These are phyloP conservation scores for Nymphalis c-album DNA, from an alignment of 2,888 invertebrate species.

Conservation along the genomic window DNA sequence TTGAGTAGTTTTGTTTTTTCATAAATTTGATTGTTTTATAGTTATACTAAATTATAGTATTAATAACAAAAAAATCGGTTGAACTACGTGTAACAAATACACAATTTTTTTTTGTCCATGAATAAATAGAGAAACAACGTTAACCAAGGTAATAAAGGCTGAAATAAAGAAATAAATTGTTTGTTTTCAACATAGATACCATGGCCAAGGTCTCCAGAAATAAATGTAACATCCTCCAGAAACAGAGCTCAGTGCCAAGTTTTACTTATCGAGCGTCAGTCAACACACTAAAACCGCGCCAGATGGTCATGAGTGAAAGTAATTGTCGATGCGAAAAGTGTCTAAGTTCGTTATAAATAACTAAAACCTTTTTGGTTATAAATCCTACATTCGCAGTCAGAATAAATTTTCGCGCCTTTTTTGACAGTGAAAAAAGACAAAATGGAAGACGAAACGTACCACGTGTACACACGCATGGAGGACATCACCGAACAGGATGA, in stretches of 20 bases:
- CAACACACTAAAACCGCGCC: slow-evolving; percentile 57
- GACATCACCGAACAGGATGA: slow-evolving; percentile 75
- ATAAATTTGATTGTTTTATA: too few species aligned
- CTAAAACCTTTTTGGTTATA: background rate
- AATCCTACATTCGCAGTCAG: background rate
- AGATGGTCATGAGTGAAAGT: slow-evolving; percentile 55
- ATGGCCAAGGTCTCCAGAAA: slow-evolving; percentile 76
- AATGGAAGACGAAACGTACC: slow-evolving; percentile 61
- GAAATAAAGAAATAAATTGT: slow-evolving; percentile 43
- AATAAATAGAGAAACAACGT: slow-evolving; percentile 27
- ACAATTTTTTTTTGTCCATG: slow-evolving; percentile 13
- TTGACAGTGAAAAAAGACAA: slow-evolving; percentile 41
- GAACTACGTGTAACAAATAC: background rate
- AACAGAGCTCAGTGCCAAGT: slow-evolving; percentile 64
- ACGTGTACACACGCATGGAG: slow-evolving; percentile 66
- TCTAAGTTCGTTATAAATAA: slow-evolving; percentile 44
- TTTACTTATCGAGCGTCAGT: slow-evolving; percentile 63
- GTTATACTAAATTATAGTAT: background rate
- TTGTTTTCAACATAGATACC: slow-evolving; percentile 50
- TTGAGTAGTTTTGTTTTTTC: too few species aligned
- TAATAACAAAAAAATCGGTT: background rate
- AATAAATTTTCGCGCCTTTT: slow-evolving; percentile 11
- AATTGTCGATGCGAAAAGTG: slow-evolving; percentile 48
- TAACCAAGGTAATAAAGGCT: slow-evolving; percentile 45
- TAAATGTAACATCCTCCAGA: slow-evolving; percentile 77